phyloP scores from a whole-genome alignment of 2,888 invertebrate species.

The Phania funesta region DNA sequence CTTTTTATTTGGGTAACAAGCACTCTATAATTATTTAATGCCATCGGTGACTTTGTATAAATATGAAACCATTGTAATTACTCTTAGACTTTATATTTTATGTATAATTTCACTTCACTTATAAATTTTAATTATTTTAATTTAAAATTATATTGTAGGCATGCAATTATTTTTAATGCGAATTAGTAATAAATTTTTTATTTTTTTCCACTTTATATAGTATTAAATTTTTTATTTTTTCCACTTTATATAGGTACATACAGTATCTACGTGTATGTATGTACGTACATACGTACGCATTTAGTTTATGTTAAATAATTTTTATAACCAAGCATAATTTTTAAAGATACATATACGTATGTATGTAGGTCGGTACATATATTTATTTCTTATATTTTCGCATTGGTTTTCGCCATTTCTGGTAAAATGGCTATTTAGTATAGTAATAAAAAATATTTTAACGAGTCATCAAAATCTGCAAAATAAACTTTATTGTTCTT shows the following conservation, averaged over 20 bases:
- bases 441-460: conserved; percentile 50
- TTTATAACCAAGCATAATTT: conserved; percentile 39
- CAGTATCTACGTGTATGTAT: background rate
- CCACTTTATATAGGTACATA: background rate
- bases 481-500: conserved; percentile 48
- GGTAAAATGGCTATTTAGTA: conserved; percentile 25
- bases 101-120: conserved; percentile 4
- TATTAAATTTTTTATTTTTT: background rate
- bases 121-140: background rate
- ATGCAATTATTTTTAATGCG: background rate
- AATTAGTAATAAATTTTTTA: background rate
- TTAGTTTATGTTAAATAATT: background rate
- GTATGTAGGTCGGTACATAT: background rate
- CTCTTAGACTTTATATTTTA: background rate
- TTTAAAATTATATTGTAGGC: background rate
- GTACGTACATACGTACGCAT: background rate
- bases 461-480: conserved; percentile 66
- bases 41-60: background rate
- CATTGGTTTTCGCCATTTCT: conserved; percentile 29
- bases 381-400: background rate
- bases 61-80: conserved; percentile 8
- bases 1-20: conserved; percentile 8
- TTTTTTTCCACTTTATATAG: background rate
- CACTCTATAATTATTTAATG: background rate
- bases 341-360: background rate